phyloP scores from a whole-genome alignment of 92 coral and sea anemone species.

The Porites evermanni region DNA sequence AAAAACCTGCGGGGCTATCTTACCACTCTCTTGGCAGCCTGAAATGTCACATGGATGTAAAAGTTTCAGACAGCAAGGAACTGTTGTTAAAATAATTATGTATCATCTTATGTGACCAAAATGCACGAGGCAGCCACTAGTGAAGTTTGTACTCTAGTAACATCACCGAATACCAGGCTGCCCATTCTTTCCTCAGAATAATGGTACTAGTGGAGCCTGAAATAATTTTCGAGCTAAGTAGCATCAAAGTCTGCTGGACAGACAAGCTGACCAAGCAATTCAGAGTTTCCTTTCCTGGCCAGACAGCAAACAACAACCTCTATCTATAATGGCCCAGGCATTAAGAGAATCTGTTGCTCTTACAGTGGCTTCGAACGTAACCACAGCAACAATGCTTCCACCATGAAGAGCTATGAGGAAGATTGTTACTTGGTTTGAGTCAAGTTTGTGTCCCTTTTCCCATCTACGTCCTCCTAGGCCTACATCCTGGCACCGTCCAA shows the following conservation, averaged over 20 bases:
- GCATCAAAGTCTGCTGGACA: conserved; percentile 24
- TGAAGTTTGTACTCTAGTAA: conserved; percentile 31
- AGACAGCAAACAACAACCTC: neutral
- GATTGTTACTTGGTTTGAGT: too few relatives aligned
- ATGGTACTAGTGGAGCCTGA: conserved; percentile 43
- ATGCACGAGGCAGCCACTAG: conserved; percentile 38
- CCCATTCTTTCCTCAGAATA: conserved; percentile 6
- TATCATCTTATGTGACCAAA: conserved; percentile 59
- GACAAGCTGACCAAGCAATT: conserved; percentile 23
- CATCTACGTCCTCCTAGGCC: too few relatives aligned
- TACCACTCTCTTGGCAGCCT: conserved; percentile 44
- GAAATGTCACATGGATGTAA: conserved; percentile 62
- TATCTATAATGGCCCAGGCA: too few relatives aligned
- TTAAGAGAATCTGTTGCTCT: too few relatives aligned
- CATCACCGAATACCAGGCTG: conserved; percentile 36
- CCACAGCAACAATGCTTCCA: too few relatives aligned
- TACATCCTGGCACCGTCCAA: too few relatives aligned
- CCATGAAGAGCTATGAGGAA: too few relatives aligned
- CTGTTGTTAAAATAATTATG: conserved; percentile 55
- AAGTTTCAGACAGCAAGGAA: conserved; percentile 45
- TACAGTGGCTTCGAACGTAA: too few relatives aligned
- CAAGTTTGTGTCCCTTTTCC: too few relatives aligned
- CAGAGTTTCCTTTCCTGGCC: neutral
- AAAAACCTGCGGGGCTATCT: conserved; percentile 57
- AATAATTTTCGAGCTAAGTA: conserved; percentile 24